Percentiles rank a stretch among this genome's conserved stretches.
Conservation (phyloP, 1,140 invertebrate species). For the Drosophila biarmipes region DNA sequence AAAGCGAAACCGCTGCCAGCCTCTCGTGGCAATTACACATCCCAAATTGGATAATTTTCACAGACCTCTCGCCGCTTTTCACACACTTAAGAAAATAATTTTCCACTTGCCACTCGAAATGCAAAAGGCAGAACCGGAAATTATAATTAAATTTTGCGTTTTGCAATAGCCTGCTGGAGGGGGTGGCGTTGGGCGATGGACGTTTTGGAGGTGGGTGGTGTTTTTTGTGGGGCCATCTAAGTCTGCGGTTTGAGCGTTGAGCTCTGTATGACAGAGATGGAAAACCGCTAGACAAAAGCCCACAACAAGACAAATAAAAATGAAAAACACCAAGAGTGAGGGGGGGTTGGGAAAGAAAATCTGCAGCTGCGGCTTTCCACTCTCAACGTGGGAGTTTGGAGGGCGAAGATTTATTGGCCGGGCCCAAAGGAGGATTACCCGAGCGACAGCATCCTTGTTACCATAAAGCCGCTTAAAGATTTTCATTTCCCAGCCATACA, state of each 20-base stretch:
- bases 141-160: conserved; percentile 66
- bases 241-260: conserved; percentile 54
- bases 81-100: conserved; percentile 42
- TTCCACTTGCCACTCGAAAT: conserved; percentile 37
- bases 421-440: conserved; percentile 58
- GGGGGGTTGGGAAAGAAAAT: conserved; percentile 22
- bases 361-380: conserved; percentile 49
- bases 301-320: conserved; percentile 43
- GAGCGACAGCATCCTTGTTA: conserved; percentile 58
- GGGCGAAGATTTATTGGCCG: conserved; percentile 46
- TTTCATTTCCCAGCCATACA: conserved; percentile 45
- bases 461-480: conserved; percentile 71
- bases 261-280: conserved; percentile 37
- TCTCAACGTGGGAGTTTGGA: conserved; percentile 5
- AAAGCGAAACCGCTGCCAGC: conserved; percentile 8
- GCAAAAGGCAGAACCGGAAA: conserved; percentile 36
- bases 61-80: conserved; percentile 12
- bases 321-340: conserved; percentile 6
- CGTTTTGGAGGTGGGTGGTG: not conserved
- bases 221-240: not conserved
- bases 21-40: conserved; percentile 29
- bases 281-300: conserved; percentile 43
- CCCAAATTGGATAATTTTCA: conserved; percentile 27
- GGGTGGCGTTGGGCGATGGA: not conserved
- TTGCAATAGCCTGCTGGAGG: conserved; percentile 21